Percentiles rank a stretch among this genome's conserved stretches.
phyloP scores from a whole-genome alignment of 2,888 invertebrate species.

The Cheilosia soror region DNA sequence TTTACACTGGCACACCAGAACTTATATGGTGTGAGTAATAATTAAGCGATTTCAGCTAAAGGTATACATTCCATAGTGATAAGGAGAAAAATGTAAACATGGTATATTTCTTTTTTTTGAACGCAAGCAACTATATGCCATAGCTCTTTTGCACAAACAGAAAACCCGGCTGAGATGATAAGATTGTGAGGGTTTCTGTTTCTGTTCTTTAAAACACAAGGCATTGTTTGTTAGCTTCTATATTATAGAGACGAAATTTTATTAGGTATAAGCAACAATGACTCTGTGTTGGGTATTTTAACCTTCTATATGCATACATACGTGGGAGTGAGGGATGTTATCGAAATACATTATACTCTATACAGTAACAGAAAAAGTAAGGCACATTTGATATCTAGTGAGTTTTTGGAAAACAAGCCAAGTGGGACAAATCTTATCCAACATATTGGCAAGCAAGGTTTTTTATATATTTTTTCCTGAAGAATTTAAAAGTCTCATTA shows the following conservation, averaged over 20 bases:
- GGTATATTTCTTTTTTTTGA: neutral
- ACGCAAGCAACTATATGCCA: neutral
- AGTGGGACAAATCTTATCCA: no score
- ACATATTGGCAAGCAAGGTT: no score
- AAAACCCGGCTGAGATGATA: slow-evolving; percentile 25
- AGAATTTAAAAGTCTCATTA: no score
- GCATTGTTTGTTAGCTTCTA: neutral
- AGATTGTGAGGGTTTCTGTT: slow-evolving; percentile 18
- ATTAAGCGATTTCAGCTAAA: neutral
- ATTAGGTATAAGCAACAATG: no score
- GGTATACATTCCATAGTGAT: neutral
- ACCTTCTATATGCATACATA: no score
- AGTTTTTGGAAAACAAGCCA: no score
- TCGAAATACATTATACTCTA: no score
- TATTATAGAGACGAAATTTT: neutral
- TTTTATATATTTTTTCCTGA: no score
- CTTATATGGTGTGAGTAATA: slow-evolving; percentile 12
- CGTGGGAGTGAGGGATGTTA: no score
- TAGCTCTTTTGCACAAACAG: slow-evolving; percentile 23
- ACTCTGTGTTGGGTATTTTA: no score
- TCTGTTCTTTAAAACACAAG: slow-evolving; percentile 4
- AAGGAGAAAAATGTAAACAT: slow-evolving; percentile 23
- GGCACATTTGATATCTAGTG: no score
- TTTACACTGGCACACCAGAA: neutral
- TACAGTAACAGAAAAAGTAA: no score